These are phyloP conservation scores for Apodemia duryi DNA, from an alignment of 2,888 invertebrate genomes.

Conservation along the genomic window DNA sequence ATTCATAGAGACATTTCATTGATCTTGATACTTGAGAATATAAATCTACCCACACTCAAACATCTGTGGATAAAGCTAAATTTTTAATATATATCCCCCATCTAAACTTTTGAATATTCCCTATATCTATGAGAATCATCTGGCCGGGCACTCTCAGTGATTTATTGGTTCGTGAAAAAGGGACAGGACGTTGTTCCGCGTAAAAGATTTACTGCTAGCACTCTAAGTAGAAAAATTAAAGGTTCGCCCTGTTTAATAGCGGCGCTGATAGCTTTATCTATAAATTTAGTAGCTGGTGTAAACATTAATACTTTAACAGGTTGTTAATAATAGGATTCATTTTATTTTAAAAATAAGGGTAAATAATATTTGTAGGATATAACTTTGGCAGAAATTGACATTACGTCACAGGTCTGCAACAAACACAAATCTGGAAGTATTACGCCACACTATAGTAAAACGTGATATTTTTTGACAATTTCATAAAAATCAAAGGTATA, in stretches of 20 bases:
- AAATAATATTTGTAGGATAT: no score
- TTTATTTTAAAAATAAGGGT: no score
- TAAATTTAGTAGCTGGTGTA: neutral
- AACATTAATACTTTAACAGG: no score
- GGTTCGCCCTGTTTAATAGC: constrained; percentile 15
- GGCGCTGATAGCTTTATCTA: constrained; percentile 18
- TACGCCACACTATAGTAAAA: no score
- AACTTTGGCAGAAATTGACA: no score
- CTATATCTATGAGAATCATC: constrained; percentile 37
- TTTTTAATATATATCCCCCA: constrained; percentile 22
- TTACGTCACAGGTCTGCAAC: no score
- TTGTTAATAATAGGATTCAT: no score
- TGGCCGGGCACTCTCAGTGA: constrained; percentile 36
- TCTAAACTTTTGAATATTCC: constrained; percentile 36
- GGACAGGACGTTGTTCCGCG: constrained; percentile 39
- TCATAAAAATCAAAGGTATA: no score
- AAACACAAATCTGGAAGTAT: no score
- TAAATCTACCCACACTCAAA: constrained; percentile 8
- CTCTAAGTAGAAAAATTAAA: constrained; percentile 23
- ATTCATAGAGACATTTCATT: constrained; percentile 10
- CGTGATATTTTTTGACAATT: no score
- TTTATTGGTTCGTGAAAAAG: constrained; percentile 37
- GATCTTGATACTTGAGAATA: constrained; percentile 10
- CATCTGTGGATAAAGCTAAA: constrained; percentile 15
- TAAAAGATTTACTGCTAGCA: constrained; percentile 41